Percentiles rank a stretch among this genome's conserved stretches.
Conservation (phyloP, 1,140 invertebrate species). For the Bombus waltoni region DNA sequence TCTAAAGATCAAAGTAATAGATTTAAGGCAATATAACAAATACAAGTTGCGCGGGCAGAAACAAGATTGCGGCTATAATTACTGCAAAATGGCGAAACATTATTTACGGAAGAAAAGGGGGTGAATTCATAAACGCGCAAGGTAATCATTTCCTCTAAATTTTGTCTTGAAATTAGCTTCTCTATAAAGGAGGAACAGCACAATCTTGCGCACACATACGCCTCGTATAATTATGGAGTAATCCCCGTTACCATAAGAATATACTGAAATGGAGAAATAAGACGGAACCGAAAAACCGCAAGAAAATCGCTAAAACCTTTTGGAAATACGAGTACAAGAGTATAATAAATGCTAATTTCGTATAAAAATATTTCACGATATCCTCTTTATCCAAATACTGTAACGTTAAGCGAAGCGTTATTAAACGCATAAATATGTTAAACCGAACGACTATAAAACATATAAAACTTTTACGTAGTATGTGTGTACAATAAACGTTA, state of each 20-base stretch:
- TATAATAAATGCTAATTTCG: neutral
- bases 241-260: neutral
- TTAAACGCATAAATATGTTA: neutral
- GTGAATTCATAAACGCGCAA: neutral
- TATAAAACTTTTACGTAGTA: neutral
- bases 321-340: neutral
- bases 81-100: neutral
- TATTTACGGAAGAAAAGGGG: neutral
- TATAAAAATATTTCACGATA: neutral
- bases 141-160: slow-evolving; percentile 8
- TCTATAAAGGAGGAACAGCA: neutral
- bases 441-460: neutral
- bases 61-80: slow-evolving; percentile 4
- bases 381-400: neutral
- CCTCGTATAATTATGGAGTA: neutral
- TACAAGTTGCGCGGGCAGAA: too few relatives aligned
- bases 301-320: neutral
- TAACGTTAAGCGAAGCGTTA: neutral
- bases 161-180: slow-evolving; percentile 5
- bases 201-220: neutral
- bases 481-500: neutral
- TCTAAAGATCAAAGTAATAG: neutral
- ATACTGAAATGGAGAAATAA: neutral
- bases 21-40: neutral
- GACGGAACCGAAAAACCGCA: neutral